Percentiles rank a stretch among this genome's conserved stretches.
Evolutionary conservation across 2,113 vertebrate genomes (phyloP).

Genomic region (Strix uralensis): DNA sequence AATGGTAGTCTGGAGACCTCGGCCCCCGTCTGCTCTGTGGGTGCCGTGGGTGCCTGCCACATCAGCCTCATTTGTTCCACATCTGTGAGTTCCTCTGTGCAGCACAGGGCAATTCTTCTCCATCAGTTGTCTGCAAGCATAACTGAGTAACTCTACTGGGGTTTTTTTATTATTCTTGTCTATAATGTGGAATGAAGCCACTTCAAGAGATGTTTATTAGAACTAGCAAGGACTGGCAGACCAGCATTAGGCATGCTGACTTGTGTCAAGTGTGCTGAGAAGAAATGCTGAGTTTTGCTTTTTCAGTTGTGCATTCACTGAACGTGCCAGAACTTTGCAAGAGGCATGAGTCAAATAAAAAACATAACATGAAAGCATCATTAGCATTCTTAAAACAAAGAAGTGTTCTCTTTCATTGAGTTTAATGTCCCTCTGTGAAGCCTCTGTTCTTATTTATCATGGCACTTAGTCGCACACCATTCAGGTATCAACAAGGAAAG

Average conservation of each 20-base stretch:
- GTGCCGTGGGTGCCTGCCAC: fast-evolving
- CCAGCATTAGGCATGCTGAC: not conserved
- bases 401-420: not conserved
- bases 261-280: not conserved
- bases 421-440: not conserved
- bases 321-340: not conserved
- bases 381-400: not conserved
- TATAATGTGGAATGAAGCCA: not conserved
- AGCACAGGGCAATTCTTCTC: not conserved
- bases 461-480: not conserved
- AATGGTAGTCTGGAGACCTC: not conserved
- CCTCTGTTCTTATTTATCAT: not conserved
- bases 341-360: not conserved
- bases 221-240: not conserved
- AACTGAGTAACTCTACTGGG: not conserved
- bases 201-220: not conserved
- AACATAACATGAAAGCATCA: not conserved
- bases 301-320: not conserved
- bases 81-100: not conserved
- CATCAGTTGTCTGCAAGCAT: not conserved
- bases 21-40: fast-evolving
- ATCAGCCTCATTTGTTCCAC: not conserved
- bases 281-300: not conserved
- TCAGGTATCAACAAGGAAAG: not conserved
- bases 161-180: not conserved